A percentile compares a stretch with the other conserved stretches of the same genome.
These are phyloP conservation scores for Condylura cristata DNA, from an alignment of 2,113 vertebrate genomes.

Conservation along the genomic window DNA sequence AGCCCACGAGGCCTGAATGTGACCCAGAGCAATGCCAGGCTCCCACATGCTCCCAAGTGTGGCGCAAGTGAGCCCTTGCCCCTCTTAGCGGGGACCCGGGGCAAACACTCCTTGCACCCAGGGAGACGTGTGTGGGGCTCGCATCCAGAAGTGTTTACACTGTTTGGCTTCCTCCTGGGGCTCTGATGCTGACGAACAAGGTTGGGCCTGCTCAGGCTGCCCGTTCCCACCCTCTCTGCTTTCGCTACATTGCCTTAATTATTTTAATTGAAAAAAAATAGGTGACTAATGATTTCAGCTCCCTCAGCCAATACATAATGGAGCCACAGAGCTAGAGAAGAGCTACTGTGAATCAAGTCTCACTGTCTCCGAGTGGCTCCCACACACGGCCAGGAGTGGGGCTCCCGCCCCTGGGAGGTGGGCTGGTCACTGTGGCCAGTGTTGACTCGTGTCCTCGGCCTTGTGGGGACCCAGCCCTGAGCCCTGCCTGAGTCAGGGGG, in stretches of 20 bases:
- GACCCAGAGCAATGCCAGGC: neutral
- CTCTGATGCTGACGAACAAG: neutral
- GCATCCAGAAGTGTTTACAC: neutral
- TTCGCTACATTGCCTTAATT: constrained; percentile 42
- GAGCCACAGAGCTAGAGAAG: neutral
- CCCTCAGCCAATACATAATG: neutral
- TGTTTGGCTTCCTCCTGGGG: neutral
- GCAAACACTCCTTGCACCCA: neutral
- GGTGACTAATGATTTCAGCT: constrained; percentile 28
- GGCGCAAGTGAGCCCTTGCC: neutral
- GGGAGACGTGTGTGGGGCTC: neutral
- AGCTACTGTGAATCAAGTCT: neutral
- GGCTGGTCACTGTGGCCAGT: neutral
- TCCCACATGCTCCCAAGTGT: too few relatives aligned
- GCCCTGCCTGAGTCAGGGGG: constrained; percentile 13
- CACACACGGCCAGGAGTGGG: neutral
- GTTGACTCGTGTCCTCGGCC: neutral
- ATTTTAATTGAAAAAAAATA: constrained; percentile 66
- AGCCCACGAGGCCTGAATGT: neutral
- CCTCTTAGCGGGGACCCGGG: too few relatives aligned
- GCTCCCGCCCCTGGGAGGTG: neutral
- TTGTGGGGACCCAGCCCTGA: neutral
- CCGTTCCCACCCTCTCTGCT: neutral
- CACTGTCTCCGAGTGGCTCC: neutral
- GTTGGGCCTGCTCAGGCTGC: neutral